A percentile compares a stretch with the other conserved stretches of the same genome.
Conservation (phyloP, 2,888 invertebrate species). For the Drosophila anomelani region DNA sequence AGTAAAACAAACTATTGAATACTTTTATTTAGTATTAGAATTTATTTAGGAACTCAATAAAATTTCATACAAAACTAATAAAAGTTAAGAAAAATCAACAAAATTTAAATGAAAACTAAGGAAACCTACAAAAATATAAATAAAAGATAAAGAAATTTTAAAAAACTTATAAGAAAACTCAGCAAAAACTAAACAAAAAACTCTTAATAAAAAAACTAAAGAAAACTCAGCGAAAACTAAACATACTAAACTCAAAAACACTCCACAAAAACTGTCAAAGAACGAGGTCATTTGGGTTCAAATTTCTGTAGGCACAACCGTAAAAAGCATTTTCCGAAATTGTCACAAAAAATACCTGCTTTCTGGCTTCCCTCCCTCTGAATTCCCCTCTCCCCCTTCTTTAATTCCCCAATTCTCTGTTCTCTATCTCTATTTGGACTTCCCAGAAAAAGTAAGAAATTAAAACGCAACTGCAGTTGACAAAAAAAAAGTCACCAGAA, state of each 20-base stretch:
- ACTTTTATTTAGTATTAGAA: too few species aligned
- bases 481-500: slow-evolving; percentile 44
- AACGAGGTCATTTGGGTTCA: slow-evolving; percentile 30
- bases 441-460: slow-evolving; percentile 37
- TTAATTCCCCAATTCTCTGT: slow-evolving; percentile 4
- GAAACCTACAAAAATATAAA: not conserved
- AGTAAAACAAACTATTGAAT: too few species aligned
- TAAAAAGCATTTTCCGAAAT: slow-evolving; percentile 27
- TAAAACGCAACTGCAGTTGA: slow-evolving; percentile 56
- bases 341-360: slow-evolving; percentile 20
- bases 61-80: too few species aligned
- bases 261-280: not conserved
- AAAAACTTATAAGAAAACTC: not conserved
- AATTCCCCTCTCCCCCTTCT: not conserved
- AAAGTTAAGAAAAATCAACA: not conserved
- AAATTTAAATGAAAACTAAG: not conserved
- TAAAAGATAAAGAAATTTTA: not conserved
- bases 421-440: slow-evolving; percentile 12
- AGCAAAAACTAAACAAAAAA: not conserved
- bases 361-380: not conserved
- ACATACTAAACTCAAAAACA: not conserved
- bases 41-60: too few species aligned
- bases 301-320: slow-evolving; percentile 16
- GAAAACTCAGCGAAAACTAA: not conserved
- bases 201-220: not conserved